phyloP scores from a whole-genome alignment of 2,113 vertebrate species.

The Butastur rufipennis region DNA sequence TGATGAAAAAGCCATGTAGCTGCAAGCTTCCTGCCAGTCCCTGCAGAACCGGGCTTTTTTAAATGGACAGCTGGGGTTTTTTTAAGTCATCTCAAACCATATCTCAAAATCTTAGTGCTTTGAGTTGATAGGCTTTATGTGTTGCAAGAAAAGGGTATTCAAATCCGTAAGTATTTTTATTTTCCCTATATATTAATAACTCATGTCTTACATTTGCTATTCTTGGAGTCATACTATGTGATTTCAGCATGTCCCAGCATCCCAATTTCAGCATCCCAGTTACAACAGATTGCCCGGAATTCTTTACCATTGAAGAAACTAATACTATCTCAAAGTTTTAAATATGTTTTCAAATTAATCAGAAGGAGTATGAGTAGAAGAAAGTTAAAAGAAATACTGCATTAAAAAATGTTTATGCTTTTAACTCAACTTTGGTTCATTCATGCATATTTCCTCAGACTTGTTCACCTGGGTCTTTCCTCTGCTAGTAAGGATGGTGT shows the following conservation, averaged over 20 bases:
- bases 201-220: background rate
- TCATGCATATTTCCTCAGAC: background rate
- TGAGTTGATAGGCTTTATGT: background rate
- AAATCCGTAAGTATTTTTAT: background rate
- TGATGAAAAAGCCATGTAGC: background rate
- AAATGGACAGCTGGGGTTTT: background rate
- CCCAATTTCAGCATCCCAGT: background rate
- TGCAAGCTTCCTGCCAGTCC: background rate
- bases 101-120: background rate
- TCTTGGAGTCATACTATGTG: background rate
- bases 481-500: background rate
- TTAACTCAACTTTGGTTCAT: background rate
- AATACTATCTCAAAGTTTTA: background rate
- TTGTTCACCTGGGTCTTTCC: background rate
- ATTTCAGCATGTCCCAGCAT: background rate
- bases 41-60: background rate
- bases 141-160: background rate
- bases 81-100: background rate
- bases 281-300: background rate
- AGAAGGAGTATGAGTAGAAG: background rate
- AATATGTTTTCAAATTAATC: background rate
- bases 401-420: background rate
- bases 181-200: background rate
- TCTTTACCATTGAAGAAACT: background rate
- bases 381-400: background rate